Evolutionary conservation across 2,113 vertebrate species (phyloP).

Genomic region (Grus americana): DNA sequence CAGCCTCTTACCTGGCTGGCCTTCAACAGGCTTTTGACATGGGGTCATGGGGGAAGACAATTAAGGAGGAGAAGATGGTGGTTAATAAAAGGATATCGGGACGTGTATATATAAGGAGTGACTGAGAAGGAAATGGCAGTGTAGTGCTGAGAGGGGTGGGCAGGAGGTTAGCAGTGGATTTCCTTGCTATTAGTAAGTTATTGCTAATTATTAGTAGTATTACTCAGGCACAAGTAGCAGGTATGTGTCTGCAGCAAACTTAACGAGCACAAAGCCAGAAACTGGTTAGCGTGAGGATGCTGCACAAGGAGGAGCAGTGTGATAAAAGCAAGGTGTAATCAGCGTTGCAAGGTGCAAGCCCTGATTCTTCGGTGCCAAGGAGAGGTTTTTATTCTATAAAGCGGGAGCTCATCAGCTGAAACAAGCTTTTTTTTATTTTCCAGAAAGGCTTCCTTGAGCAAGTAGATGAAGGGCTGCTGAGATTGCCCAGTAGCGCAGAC

Average conservation of each 20-base stretch:
- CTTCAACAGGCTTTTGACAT: neutral
- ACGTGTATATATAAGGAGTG: fast-evolving
- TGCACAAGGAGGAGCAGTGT: neutral
- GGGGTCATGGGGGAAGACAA: neutral
- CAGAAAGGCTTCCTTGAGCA: neutral
- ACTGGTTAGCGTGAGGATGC: neutral
- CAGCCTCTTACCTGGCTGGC: neutral
- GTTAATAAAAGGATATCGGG: neutral
- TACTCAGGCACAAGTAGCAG: neutral
- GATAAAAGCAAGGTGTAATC: neutral
- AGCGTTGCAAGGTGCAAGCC: no score
- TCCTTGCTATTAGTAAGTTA: neutral
- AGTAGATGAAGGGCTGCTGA: neutral
- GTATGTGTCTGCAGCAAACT: neutral
- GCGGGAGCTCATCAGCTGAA: neutral
- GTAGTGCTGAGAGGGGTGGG: neutral
- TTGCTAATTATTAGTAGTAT: neutral
- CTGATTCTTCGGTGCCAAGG: neutral
- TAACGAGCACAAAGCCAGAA: neutral
- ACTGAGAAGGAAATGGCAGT: neutral
- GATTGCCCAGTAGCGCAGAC: neutral
- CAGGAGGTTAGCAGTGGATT: neutral
- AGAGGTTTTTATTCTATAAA: neutral
- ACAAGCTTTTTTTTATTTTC: neutral
- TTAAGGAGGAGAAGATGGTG: neutral